Evolutionary conservation across 2,113 vertebrate species (phyloP), one percentile per base, ranked within the genome.

Genomic region (Zeus faber): DNA sequence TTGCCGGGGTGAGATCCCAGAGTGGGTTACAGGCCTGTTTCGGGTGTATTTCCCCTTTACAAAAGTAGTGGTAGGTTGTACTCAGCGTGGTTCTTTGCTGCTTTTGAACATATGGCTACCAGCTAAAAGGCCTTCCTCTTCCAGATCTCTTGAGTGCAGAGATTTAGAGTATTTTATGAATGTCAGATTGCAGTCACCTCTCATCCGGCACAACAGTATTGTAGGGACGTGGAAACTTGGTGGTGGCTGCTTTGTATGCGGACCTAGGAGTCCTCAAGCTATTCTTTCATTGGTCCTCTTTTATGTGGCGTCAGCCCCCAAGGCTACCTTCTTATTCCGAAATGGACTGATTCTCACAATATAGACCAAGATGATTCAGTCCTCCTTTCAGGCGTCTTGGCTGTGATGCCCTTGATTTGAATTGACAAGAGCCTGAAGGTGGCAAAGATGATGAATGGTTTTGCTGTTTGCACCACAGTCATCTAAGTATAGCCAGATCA

Each of bases 281-380:
- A 39, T 6, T 18, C 44, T 29, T 63, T 52, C 8, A 11, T 39
- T 58, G 21, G 22, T 26, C n/a, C n/a, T n/a, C n/a, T n/a, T n/a
- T n/a, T n/a, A n/a, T n/a, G n/a, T n/a, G n/a, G n/a, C n/a, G n/a
- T n/a, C 20, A 18, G 35, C 29, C 58, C 62, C 67, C 48, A 58
- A 61, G 62, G 71, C 58, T 22, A 62, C 40, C 16, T 18, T 18
- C 7, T 50, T 54, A 20, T 63, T 57, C 8, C 25, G 29, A 35
- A 21, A 37, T 37, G 33, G 4, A 37, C 2, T 4, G n/a, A 14
- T 14, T 37, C 33, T n/a, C 2, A 13, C 11, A 4, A 37, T 37
- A 37, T 5, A n/a, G 13, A 37, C n/a, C n/a, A n/a, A 29, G 35
- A 49, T 74, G 61, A 77, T 23, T 69, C 49, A 64, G 33, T 31